A percentile compares a stretch with the other conserved stretches of the same genome.
Conservation (phyloP, 2,113 vertebrate genomes). For the Lipotes vexillifer region DNA sequence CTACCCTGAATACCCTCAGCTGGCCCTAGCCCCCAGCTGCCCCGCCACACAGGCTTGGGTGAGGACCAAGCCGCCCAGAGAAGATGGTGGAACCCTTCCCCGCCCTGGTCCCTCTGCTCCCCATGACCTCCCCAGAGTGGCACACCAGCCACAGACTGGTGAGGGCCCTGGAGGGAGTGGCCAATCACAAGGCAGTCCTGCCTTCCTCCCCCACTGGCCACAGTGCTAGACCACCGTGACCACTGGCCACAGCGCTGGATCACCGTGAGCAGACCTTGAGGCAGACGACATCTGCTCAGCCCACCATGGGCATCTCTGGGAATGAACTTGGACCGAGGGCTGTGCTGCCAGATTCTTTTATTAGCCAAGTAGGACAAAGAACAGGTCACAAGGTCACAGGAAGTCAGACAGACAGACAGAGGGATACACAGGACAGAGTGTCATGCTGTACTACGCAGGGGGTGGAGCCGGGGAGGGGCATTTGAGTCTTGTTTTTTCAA, state of each 20-base stretch:
- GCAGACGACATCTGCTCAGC: neutral
- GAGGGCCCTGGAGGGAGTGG: neutral
- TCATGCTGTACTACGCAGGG: constrained; percentile 76
- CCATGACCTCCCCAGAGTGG: neutral
- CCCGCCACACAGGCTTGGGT: neutral
- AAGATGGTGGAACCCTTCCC: neutral
- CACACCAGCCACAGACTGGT: neutral
- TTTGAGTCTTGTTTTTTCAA: constrained; percentile 68
- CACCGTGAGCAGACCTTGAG: neutral
- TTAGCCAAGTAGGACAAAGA: constrained; percentile 80
- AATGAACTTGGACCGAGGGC: constrained; percentile 36
- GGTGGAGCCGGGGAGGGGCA: neutral
- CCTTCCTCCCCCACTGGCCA: too few relatives aligned
- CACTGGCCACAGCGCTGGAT: accelerated
- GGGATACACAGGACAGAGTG: constrained; percentile 72
- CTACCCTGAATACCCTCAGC: neutral
- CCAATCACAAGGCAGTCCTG: too few relatives aligned
- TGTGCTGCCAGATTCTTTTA: constrained; percentile 76
- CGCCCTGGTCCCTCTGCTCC: neutral
- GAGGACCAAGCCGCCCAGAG: neutral
- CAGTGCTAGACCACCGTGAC: neutral
- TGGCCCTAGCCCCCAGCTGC: neutral
- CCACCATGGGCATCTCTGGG: neutral
- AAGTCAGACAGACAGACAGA: constrained; percentile 76
- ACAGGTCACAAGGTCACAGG: constrained; percentile 83